phyloP scores from a whole-genome alignment of 2,797 vertebrate genomes.

The Triplophysa bombifrons region DNA sequence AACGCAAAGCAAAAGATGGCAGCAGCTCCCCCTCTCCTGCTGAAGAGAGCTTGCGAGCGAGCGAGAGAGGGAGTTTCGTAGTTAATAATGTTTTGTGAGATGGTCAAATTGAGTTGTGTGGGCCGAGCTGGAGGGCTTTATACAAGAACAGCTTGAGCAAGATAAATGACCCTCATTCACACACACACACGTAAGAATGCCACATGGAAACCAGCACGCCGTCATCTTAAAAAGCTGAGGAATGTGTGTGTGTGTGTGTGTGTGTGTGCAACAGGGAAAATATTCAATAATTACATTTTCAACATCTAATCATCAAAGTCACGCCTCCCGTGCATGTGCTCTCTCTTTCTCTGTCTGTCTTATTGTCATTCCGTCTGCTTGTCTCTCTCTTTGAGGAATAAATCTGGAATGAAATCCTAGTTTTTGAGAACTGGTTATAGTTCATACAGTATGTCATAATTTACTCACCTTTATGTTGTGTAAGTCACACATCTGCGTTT shows the following conservation, averaged over 20 bases:
- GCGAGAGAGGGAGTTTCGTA: slow-evolving; percentile 34
- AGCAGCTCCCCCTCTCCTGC: slow-evolving; percentile 1
- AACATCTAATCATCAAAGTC: slow-evolving; percentile 33
- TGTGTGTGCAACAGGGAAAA: neutral
- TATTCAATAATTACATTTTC: slow-evolving; percentile 31
- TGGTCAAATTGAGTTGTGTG: slow-evolving; percentile 62
- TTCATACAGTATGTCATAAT: too few species aligned
- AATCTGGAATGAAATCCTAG: too few species aligned
- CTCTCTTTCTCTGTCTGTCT: neutral
- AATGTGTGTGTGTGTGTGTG: slow-evolving; percentile 4
- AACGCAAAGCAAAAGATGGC: slow-evolving; percentile 40
- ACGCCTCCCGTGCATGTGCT: slow-evolving; percentile 40
- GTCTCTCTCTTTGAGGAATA: neutral
- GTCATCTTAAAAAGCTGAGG: slow-evolving; percentile 25
- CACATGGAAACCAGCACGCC: slow-evolving; percentile 10
- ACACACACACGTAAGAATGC: slow-evolving; percentile 7
- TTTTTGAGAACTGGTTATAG: too few species aligned
- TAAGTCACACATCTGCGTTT: too few species aligned
- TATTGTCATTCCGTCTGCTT: slow-evolving; percentile 30
- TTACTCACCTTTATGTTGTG: too few species aligned
- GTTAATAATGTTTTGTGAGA: slow-evolving; percentile 45
- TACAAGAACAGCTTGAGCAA: slow-evolving; percentile 74
- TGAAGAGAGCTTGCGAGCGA: slow-evolving; percentile 30
- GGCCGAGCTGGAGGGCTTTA: slow-evolving; percentile 53
- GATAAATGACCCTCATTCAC: slow-evolving; percentile 76